Evolutionary conservation across 1,140 invertebrate genomes (phyloP).

Genomic region (Augochlora pura): DNA sequence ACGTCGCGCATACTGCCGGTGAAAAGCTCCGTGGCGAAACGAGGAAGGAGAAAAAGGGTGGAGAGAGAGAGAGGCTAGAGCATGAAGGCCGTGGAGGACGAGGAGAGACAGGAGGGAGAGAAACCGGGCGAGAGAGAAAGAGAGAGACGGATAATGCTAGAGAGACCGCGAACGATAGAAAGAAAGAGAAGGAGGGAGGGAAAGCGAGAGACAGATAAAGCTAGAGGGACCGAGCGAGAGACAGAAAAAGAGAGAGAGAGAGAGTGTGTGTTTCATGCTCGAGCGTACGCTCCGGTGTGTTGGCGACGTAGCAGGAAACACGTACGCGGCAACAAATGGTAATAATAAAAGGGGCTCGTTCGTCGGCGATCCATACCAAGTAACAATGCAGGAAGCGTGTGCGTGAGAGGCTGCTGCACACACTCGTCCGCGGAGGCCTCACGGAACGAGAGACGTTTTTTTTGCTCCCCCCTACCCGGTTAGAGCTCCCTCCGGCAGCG

Average conservation of each 20-base stretch:
- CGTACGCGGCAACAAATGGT: slow-evolving; percentile 68
- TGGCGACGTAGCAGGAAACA: slow-evolving; percentile 69
- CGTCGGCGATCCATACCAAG: slow-evolving; percentile 60
- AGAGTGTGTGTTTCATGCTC: slow-evolving; percentile 20
- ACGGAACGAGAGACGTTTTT: slow-evolving; percentile 7
- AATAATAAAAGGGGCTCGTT: slow-evolving; percentile 70
- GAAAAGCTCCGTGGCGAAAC: slow-evolving; percentile 22
- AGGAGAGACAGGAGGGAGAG: not conserved
- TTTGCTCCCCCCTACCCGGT: not conserved
- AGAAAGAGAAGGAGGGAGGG: not conserved
- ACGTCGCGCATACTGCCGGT: slow-evolving; percentile 7
- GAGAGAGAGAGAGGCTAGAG: not conserved
- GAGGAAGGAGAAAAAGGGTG: slow-evolving; percentile 22
- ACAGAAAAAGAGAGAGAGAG: not conserved
- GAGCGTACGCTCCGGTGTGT: slow-evolving; percentile 33
- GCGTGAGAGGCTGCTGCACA: slow-evolving; percentile 43
- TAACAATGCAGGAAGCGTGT: slow-evolving; percentile 61
- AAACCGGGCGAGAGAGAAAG: not conserved
- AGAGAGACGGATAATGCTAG: no score
- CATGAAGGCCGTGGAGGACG: slow-evolving; percentile 17
- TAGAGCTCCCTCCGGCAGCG: not conserved
- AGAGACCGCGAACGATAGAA: not conserved
- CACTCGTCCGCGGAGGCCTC: slow-evolving; percentile 13
- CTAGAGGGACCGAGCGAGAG: no score
- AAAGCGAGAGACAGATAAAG: not conserved